These are phyloP conservation scores for Sesamia nonagrioides DNA, from an alignment of 1,140 invertebrate genomes.

Conservation along the genomic window DNA sequence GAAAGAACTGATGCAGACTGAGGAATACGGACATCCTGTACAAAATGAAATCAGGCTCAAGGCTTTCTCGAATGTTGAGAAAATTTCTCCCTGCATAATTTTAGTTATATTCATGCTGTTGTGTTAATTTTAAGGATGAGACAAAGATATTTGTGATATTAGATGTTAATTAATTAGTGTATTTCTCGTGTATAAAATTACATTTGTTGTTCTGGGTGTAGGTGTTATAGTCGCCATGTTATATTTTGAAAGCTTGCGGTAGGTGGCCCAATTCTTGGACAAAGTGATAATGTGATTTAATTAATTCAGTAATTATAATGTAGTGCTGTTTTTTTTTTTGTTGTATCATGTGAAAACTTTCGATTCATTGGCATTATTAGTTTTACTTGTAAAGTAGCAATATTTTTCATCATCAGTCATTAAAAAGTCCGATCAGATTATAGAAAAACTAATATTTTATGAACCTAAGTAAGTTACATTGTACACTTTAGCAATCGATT, in stretches of 20 bases:
- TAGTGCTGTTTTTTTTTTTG: background rate
- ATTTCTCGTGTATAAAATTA: slow-evolving; percentile 59
- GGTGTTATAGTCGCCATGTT: slow-evolving; percentile 23
- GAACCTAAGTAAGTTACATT: background rate
- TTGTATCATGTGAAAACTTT: slow-evolving; percentile 14
- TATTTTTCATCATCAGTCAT: background rate
- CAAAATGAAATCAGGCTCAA: slow-evolving; percentile 83
- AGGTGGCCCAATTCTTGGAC: background rate
- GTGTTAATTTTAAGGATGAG: slow-evolving; percentile 63
- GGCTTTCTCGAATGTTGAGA: slow-evolving; percentile 71
- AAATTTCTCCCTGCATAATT: slow-evolving; percentile 63
- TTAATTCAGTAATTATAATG: slow-evolving; percentile 7
- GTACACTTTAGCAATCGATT: background rate
- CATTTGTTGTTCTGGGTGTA: slow-evolving; percentile 48
- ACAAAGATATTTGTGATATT: slow-evolving; percentile 83
- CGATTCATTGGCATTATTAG: slow-evolving; percentile 26
- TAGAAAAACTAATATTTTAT: background rate
- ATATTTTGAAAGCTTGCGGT: slow-evolving; percentile 29
- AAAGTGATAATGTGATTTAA: background rate
- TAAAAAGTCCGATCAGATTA: background rate
- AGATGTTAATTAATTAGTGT: slow-evolving; percentile 75
- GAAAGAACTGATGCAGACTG: slow-evolving; percentile 79
- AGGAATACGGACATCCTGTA: slow-evolving; percentile 80
- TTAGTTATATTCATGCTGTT: slow-evolving; percentile 66
- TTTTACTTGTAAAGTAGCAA: background rate